Evolutionary conservation across 2,113 vertebrate genomes (phyloP), one percentile per base, ranked within the genome.

Genomic region (Tamias sibiricus): DNA sequence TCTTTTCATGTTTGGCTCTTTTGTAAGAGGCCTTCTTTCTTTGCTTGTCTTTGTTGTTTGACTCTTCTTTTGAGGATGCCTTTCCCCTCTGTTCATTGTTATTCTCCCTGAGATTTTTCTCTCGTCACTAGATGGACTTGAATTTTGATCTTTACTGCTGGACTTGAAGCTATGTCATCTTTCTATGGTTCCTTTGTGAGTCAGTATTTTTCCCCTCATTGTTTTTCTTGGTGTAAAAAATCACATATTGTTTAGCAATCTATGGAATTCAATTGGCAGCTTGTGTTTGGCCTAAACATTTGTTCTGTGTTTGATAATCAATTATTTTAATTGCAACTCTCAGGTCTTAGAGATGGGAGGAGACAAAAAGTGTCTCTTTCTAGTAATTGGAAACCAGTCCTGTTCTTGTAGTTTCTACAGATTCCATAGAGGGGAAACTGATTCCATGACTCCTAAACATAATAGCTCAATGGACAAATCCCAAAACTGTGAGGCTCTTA

Each of bases 11-110:
- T 87, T 83, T 3, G 0, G 4, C 74, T 90, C 40, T 96, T 95
- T 92, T 95, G 68, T 40, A 10, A n/a, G 22, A 0, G 0, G 42
- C 37, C 37, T 0, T 92, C 84, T 96, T 81, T 97, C 87, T 88
- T 35, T 4, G 6, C n/a, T 44, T n/a, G 79, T 47, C 95, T 98
- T 98, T 98, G 87, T 97, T 92, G 84, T 91, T 30, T 37, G 30
- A 68, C 44, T 94, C 93, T 6, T 91, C 88, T 94, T 97, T 97
- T 80, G 85, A 93, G 84, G 22, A 52, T 57, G 35, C 24, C 89
- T 92, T 79, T 88, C 71, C 91, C 72, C 77, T 96, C 62, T 77
- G 68, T 17, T 91, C 96, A 95, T 92, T 95, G 95, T 86, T 95
- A 84, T 80, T 97, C 87, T 91, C 97, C 77, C 92, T 16, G 66